These are phyloP conservation scores for Gnatocerus cornutus DNA, from an alignment of 2,888 invertebrate species.

Conservation along the genomic window DNA sequence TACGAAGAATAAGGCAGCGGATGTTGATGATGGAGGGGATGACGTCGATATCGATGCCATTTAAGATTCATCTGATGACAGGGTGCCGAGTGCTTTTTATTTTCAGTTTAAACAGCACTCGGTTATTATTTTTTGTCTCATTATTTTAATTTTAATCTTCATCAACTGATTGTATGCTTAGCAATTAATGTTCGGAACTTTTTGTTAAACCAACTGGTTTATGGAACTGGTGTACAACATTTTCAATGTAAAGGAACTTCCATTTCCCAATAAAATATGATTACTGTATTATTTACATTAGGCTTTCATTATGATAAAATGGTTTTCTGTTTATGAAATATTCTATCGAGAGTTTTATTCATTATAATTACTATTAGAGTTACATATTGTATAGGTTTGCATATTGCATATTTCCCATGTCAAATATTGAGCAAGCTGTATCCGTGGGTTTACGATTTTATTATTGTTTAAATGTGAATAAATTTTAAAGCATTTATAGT, in stretches of 20 bases:
- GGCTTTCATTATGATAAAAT: conserved; percentile 39
- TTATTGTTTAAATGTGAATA: conserved; percentile 64
- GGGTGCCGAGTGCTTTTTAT: conserved; percentile 48
- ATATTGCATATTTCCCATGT: conserved; percentile 52
- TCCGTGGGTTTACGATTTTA: conserved; percentile 61
- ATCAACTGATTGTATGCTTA: conserved; percentile 44
- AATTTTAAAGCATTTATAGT: conserved; percentile 53
- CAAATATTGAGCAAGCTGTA: conserved; percentile 52
- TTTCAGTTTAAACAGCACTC: conserved; percentile 19
- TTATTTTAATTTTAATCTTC: conserved; percentile 28
- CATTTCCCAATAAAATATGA: conserved; percentile 36
- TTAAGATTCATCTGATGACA: conserved; percentile 70
- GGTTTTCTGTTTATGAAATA: conserved; percentile 48
- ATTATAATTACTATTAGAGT: conserved; percentile 58
- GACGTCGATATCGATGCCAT: conserved; percentile 96
- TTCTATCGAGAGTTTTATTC: conserved; percentile 54
- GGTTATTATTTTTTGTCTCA: conserved; percentile 18
- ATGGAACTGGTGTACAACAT: conserved; percentile 37
- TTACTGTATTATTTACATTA: conserved; percentile 35
- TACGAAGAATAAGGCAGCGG: conserved; percentile 69
- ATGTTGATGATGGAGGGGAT: conserved; percentile 83
- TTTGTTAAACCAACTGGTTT: conserved; percentile 35
- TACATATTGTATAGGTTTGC: conserved; percentile 56
- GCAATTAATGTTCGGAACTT: conserved; percentile 38
- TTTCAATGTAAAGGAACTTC: conserved; percentile 39